Percentiles rank a stretch among this genome's conserved stretches.
Evolutionary conservation across 2,888 invertebrate genomes (phyloP).

Genomic region (Drosophila sordidula): DNA sequence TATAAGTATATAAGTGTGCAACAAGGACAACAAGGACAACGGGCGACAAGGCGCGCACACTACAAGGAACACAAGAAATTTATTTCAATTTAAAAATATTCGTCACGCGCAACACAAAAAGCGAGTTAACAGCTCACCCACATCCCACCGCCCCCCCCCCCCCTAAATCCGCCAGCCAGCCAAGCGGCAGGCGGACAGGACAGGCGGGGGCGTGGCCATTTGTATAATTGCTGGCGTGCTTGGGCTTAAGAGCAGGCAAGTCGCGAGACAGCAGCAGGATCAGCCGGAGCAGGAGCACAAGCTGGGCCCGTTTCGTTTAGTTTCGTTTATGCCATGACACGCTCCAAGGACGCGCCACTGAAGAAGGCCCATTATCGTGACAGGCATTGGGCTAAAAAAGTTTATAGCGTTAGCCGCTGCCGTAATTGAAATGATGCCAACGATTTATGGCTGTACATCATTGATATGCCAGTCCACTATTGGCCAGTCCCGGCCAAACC

Average conservation of each 20-base stretch:
- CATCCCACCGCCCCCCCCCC: too few relatives aligned
- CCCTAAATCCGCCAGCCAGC: too few relatives aligned
- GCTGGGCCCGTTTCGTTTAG: conserved; percentile 24
- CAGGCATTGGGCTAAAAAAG: conserved; percentile 45
- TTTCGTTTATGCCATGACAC: conserved; percentile 68
- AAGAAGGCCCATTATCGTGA: conserved; percentile 64
- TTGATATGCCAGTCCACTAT: conserved; percentile 28
- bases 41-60: conserved; percentile 41
- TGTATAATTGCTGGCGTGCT: conserved; percentile 74
- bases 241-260: conserved; percentile 10
- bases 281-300: conserved; percentile 4
- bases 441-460: conserved; percentile 46
- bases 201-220: conserved; percentile 53
- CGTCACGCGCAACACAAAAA: conserved; percentile 73
- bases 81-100: conserved; percentile 80
- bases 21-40: conserved; percentile 55
- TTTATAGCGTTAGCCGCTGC: conserved; percentile 24
- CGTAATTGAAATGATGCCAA: conserved; percentile 52
- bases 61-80: conserved; percentile 56
- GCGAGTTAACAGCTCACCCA: conserved; percentile 51
- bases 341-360: conserved; percentile 65
- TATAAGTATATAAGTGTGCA: conserved; percentile 6
- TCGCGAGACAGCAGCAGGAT: conserved; percentile 13
- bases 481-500: neutral
- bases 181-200: conserved; percentile 1